These are phyloP conservation scores for Acanthoscelides obtectus DNA, from an alignment of 2,888 invertebrate genomes.

Conservation along the genomic window DNA sequence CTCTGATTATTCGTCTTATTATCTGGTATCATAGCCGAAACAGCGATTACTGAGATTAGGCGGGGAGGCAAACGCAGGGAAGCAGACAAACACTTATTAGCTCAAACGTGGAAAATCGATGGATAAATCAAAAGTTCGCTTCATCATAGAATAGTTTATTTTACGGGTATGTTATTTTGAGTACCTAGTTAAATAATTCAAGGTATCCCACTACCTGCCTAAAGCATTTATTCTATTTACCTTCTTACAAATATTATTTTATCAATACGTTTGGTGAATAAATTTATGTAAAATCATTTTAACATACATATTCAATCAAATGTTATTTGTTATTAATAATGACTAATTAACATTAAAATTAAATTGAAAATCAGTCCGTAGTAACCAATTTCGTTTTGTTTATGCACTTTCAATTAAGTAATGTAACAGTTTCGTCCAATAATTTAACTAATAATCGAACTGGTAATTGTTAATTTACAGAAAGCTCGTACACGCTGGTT, in stretches of 20 bases:
- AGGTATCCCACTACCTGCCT: too few species aligned
- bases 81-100: too few species aligned
- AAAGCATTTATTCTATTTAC: too few species aligned
- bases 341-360: constrained; percentile 4
- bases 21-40: too few species aligned
- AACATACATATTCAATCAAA: neutral
- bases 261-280: neutral
- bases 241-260: neutral
- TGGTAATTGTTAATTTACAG: constrained; percentile 1
- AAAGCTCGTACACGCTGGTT: neutral
- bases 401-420: constrained; percentile 6
- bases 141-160: too few species aligned
- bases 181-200: too few species aligned
- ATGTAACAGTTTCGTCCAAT: constrained; percentile 1
- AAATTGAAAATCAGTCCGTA: constrained; percentile 5
- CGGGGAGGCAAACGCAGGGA: too few species aligned
- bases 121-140: too few species aligned
- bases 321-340: neutral
- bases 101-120: too few species aligned
- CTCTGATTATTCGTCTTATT: too few species aligned
- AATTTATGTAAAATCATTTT: neutral
- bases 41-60: too few species aligned
- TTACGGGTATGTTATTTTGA: too few species aligned
- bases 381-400: constrained; percentile 1
- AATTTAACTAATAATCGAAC: constrained; percentile 2